Percentiles rank a stretch among this genome's conserved stretches.
phyloP scores from a whole-genome alignment of 2,888 invertebrate genomes.

The Plagodis dolabraria region DNA sequence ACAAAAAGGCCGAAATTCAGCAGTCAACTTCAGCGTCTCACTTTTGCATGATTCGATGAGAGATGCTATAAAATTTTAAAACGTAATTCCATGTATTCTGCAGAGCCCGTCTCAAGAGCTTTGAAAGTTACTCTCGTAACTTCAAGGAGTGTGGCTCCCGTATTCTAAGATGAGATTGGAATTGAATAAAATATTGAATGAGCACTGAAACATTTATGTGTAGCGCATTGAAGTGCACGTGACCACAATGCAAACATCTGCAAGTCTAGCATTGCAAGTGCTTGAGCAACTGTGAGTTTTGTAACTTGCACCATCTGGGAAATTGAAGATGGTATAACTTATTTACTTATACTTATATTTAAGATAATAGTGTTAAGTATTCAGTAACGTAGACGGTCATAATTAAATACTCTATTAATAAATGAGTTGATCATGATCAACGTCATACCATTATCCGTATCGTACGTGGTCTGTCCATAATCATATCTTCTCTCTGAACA shows the following conservation, averaged over 20 bases:
- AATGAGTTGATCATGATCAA: no score
- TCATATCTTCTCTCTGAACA: no score
- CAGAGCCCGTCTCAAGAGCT: constrained; percentile 28
- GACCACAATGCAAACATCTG: constrained; percentile 30
- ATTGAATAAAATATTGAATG: constrained; percentile 42
- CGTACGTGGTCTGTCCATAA: no score
- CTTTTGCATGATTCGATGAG: constrained; percentile 19
- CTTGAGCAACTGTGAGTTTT: no score
- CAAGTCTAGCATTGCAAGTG: constrained; percentile 28
- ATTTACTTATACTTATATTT: no score
- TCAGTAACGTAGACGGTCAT: no score
- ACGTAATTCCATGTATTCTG: constrained; percentile 23
- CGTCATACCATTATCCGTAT: no score
- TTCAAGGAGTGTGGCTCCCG: constrained; percentile 31
- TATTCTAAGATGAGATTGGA: constrained; percentile 38
- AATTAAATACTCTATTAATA: no score
- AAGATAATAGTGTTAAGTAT: no score
- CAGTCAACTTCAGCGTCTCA: background rate
- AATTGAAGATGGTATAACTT: constrained; percentile 15
- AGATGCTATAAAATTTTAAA: constrained; percentile 23
- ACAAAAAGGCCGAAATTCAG: no score
- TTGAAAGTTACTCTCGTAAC: constrained; percentile 35
- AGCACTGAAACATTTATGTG: constrained; percentile 37
- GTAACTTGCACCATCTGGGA: constrained; percentile 35
- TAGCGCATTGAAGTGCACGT: constrained; percentile 34